Base-by-base conservation (phyloP, 2,888 invertebrate species). In the Athalia cordata region DNA sequence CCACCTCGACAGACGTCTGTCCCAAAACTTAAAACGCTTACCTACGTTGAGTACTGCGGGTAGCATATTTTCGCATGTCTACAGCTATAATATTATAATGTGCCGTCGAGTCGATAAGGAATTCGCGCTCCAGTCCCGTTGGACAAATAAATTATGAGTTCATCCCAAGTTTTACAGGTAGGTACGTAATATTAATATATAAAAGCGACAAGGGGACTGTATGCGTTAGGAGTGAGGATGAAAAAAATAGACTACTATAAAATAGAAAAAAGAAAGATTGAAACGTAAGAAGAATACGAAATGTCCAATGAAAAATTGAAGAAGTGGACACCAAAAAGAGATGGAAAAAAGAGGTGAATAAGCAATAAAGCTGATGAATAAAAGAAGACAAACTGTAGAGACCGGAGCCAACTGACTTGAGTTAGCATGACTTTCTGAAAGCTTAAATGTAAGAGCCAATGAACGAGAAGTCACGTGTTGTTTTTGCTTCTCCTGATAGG, bases 61-160 rank as follows among this genome's bases (percentile, higher is more conserved):
- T 1, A 62, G 64, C 3, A 11, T 45, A 64, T 64, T 64, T 64
- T 29, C 29, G 29, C 29, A 29, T 29, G 29, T 29, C 29, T 29
- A 0, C 29, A 29, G 29, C 29, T 29, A 29, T 29, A 29, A 29
- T 29, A 29, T 29, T 29, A 29, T 29, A 29, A 29, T 29, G 29
- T 29, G 29, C 29, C 29, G 29, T 29, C 29, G 29, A 29, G 29
- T 29, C 29, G 29, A 29, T 29, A 29, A 29, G 29, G 2, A 29
- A 29, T 29, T 29, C 2, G 29, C 29, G 29, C 29, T 29, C 29
- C 29, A 29, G 29, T 29, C 29, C 29, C n/a, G 11, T 8, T 47
- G 65, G 15, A 13, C 1, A n/a, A 65, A 65, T 65, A 45, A 47
- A 65, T 65, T 47, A 65, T 6, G 47, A 47, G 13, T 65, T 65